Percentiles rank a stretch among this genome's conserved stretches.
phyloP scores from a whole-genome alignment of 2,888 invertebrate genomes.

The Hypsopygia costalis region DNA sequence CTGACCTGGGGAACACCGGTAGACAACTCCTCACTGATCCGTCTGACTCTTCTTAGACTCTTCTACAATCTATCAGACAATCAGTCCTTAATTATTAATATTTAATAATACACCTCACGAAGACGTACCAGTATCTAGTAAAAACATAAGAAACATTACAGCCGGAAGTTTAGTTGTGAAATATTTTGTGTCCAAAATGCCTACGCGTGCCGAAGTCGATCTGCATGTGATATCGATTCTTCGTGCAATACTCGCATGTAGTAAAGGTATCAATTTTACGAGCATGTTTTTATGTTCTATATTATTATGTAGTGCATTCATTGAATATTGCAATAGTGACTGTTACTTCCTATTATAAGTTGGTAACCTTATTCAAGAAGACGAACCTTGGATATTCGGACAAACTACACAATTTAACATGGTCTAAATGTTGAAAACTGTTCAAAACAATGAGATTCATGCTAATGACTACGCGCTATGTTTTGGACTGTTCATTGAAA shows the following conservation, averaged over 20 bases:
- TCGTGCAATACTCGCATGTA: slow-evolving; percentile 4
- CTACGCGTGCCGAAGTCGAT: background rate
- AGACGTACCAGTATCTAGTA: too few species aligned
- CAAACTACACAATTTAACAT: slow-evolving; percentile 23
- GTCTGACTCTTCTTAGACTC: too few species aligned
- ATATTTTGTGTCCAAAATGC: background rate
- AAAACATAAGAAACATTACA: too few species aligned
- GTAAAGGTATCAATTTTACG: slow-evolving; percentile 6
- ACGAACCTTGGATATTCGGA: slow-evolving; percentile 6
- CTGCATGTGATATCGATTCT: background rate
- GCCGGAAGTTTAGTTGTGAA: background rate
- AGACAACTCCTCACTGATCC: too few species aligned
- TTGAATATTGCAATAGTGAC: background rate
- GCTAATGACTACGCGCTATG: slow-evolving; percentile 22
- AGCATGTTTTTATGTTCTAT: slow-evolving; percentile 3
- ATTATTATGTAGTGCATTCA: background rate
- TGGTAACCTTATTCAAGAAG: slow-evolving; percentile 7
- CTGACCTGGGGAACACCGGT: too few species aligned
- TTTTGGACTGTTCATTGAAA: slow-evolving; percentile 1
- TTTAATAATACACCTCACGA: too few species aligned
- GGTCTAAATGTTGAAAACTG: slow-evolving; percentile 25
- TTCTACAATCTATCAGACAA: too few species aligned
- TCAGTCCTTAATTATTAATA: too few species aligned
- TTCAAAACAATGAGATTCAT: slow-evolving; percentile 27
- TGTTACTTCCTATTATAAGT: slow-evolving; percentile 12